A percentile compares a stretch with the other conserved stretches of the same genome.
Evolutionary conservation across 2,113 vertebrate species (phyloP).

Genomic region (Climacteris rufus): DNA sequence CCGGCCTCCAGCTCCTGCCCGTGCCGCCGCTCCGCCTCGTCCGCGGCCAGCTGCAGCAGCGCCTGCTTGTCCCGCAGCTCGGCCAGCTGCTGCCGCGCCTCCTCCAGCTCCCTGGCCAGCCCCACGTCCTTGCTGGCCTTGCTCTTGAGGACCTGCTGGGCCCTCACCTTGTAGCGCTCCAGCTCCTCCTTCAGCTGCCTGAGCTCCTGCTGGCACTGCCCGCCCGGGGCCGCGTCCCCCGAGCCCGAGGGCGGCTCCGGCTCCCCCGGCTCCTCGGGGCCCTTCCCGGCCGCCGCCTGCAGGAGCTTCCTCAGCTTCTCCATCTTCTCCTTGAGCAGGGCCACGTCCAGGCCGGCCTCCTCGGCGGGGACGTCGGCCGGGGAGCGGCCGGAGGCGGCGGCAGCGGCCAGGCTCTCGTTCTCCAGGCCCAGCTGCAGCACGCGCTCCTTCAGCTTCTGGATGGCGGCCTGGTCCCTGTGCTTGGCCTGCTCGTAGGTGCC

Average conservation of each 20-base stretch:
- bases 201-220: conserved; percentile 87
- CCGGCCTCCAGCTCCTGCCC: conserved; percentile 70
- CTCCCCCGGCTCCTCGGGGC: conserved; percentile 68
- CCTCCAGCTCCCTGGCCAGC: conserved; percentile 85
- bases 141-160: conserved; percentile 89
- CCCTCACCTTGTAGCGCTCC: conserved; percentile 90
- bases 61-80: conserved; percentile 91
- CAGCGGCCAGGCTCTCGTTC: conserved; percentile 87
- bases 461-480: conserved; percentile 83
- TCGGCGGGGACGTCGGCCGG: conserved; percentile 65
- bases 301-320: conserved; percentile 84
- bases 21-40: conserved; percentile 75
- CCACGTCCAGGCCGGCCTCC: conserved; percentile 78
- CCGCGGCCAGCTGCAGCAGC: conserved; percentile 79
- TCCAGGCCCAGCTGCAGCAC: conserved; percentile 88
- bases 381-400: conserved; percentile 74
- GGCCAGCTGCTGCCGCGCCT: conserved; percentile 82
- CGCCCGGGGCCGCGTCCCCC: conserved; percentile 51
- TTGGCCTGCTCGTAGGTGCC: conserved; percentile 84
- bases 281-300: conserved; percentile 72
- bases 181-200: conserved; percentile 91
- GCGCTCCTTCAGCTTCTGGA: conserved; percentile 85
- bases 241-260: conserved; percentile 31
- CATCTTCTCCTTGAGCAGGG: conserved; percentile 80
- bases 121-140: conserved; percentile 83